Evolutionary conservation across 2,797 vertebrate species (phyloP), one percentile per base, ranked within the genome.

Genomic region (Acridotheres tristis): DNA sequence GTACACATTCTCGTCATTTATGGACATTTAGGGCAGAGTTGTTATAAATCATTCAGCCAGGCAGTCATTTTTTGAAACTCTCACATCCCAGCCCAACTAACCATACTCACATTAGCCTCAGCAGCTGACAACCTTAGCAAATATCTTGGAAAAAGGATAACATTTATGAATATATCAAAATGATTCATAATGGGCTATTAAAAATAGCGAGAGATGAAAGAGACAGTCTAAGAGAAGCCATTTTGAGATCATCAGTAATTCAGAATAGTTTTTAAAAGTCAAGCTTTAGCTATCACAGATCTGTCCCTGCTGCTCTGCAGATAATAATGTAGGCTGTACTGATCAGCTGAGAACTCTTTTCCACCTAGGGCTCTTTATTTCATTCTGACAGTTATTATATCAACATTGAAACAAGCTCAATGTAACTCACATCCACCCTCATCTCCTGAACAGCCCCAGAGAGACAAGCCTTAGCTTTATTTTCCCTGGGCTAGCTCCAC

Each of bases 111-210:
- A 54, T 79, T 84, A 90, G 66, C 89, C 82, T 86, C 62, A 65
- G 84, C 84, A 57, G 67, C 29, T 91, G 93, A 96, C 71, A 94
- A 76, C 62, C 78, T 48, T 51, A 76, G 81, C 74, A 87, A 68
- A 73, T 71, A 84, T 79, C 63, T 61, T 36, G 51, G 62, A 77
- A 81, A 72, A 90, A 81, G 87, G 85, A 92, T 93, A 96, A 92
- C 91, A 94, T 94, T 95, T 95, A 89, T 93, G 87, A 95, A 95
- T 89, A 62, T 72, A 92, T 85, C 89, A 89, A 89, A 94, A 91
- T 92, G 38, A 93, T 95, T 93, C 89, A 93, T 92, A 93, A 95
- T 68, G 62, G 58, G 47, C 78, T 89, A 91, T 93, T 87, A 91
- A 96, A 96, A 92, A 85, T 85, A 75, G 77, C n/a, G 85, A 58